Evolutionary conservation across 2,888 invertebrate genomes (phyloP), one percentile per base, ranked within the genome.

Genomic region (Leistus spinibarbis): DNA sequence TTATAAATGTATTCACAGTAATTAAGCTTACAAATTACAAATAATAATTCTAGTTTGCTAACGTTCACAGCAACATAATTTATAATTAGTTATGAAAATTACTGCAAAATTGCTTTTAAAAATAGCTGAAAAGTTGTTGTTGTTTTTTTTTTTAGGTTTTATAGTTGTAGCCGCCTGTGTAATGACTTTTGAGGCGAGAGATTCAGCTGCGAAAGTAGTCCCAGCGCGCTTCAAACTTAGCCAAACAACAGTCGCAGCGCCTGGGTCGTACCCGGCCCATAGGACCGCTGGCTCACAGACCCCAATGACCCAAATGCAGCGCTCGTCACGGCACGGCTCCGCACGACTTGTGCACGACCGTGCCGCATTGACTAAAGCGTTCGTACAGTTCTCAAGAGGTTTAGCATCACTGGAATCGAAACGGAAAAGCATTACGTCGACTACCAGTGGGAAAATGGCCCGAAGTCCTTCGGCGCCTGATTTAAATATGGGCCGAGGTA

Each of bases 141-240:
- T n/a, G n/a, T n/a, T n/a, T n/a, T n/a, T n/a, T 27, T 7, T 27
- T 82, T 1, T 82, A 95, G 94, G 96, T 54, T 98, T 98, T 84
- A 95, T 97, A 79, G 95, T 98, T 56, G 98, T 98, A 20, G 96
- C 98, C 27, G 97, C 98, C 0, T 98, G 98, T 83, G 98, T 99
- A 69, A 96, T 98, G 94, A 98, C 98, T n/a, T 97, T 98, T 83
- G 98, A 98, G 84, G 96, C 97, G 0, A 90, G 98, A 2, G 98
- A 98, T 86, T 95, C 95, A 77, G 95, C 98, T 0, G 95, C 97
- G 1, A 94, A 94, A 84, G 95, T 97, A 69, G 95, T 95, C 16
- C 96, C 96, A 0, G 95, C 95, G 40, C 89, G 92, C 20, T 87
- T 91, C 76, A 89, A 89, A 79, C 62, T 84, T 78, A 78, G 68